These are phyloP conservation scores for Podocnemis expansa DNA, from an alignment of 2,113 vertebrate genomes.

Conservation along the genomic window DNA sequence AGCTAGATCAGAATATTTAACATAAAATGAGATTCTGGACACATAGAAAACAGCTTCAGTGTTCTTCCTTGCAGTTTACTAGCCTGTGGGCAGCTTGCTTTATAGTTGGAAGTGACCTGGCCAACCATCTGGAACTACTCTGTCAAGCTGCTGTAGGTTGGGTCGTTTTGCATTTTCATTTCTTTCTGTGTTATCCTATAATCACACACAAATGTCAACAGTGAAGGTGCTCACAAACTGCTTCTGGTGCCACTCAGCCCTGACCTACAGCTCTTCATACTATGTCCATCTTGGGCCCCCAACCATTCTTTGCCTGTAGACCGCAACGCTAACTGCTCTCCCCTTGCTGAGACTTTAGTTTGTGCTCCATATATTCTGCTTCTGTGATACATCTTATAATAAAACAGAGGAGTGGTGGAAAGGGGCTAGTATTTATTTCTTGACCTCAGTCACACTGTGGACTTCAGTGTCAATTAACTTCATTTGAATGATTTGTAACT, in stretches of 20 bases:
- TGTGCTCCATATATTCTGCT: not conserved
- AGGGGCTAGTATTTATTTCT: not conserved
- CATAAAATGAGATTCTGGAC: not conserved
- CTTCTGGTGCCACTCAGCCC: not conserved
- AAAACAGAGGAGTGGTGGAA: not conserved
- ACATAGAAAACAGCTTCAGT: fast-evolving
- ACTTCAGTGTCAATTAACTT: not conserved
- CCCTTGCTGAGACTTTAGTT: fast-evolving
- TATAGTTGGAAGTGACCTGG: not conserved
- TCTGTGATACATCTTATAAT: not conserved
- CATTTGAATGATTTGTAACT: not conserved
- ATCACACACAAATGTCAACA: not conserved
- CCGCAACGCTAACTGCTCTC: not conserved
- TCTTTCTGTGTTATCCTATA: not conserved
- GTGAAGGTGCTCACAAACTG: not conserved
- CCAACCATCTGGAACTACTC: not conserved
- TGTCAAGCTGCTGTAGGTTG: fast-evolving
- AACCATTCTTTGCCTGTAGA: not conserved
- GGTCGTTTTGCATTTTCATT: not conserved
- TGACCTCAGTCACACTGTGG: fast-evolving
- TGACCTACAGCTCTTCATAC: not conserved
- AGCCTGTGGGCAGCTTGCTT: not conserved
- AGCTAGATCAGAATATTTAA: not conserved
- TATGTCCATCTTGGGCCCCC: fast-evolving
- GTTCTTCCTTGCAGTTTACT: not conserved